These are phyloP conservation scores for Rotaria magnacalcarata DNA, from an alignment of 2,888 invertebrate genomes.

Conservation along the genomic window DNA sequence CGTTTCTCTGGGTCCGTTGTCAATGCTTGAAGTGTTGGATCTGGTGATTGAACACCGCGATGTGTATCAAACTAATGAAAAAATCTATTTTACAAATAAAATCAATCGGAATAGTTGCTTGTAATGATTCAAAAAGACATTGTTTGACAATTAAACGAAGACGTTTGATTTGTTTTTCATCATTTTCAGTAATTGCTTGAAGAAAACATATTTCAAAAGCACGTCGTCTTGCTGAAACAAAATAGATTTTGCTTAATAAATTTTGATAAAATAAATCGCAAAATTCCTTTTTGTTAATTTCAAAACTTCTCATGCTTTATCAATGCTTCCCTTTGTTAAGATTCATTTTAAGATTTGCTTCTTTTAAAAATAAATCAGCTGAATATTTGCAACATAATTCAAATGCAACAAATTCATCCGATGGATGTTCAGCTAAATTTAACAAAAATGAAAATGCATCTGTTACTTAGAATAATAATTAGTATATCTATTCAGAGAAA, in stretches of 20 bases:
- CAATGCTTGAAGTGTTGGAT: neutral
- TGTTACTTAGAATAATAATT: no score
- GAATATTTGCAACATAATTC: slow-evolving; percentile 22
- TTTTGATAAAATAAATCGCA: no score
- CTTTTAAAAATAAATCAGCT: neutral
- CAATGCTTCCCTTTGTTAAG: slow-evolving; percentile 74
- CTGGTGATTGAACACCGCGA: neutral
- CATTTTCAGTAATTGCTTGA: slow-evolving; percentile 49
- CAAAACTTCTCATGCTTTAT: slow-evolving; percentile 70
- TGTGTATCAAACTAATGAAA: neutral
- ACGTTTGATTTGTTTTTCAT: neutral
- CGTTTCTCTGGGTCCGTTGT: neutral
- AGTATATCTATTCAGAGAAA: no score
- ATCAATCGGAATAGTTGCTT: neutral
- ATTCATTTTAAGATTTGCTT: slow-evolving; percentile 55
- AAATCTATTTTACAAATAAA: neutral
- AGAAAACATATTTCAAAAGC: slow-evolving; percentile 81
- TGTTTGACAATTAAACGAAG: neutral
- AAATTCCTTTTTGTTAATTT: no score
- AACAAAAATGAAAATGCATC: no score
- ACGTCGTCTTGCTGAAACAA: slow-evolving; percentile 62
- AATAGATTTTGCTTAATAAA: no score
- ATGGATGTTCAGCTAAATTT: slow-evolving; percentile 83
- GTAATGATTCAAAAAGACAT: neutral
- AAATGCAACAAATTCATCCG: slow-evolving; percentile 77